These are phyloP conservation scores for Mirza zaza DNA, from an alignment of 2,113 vertebrate species.

Conservation along the genomic window DNA sequence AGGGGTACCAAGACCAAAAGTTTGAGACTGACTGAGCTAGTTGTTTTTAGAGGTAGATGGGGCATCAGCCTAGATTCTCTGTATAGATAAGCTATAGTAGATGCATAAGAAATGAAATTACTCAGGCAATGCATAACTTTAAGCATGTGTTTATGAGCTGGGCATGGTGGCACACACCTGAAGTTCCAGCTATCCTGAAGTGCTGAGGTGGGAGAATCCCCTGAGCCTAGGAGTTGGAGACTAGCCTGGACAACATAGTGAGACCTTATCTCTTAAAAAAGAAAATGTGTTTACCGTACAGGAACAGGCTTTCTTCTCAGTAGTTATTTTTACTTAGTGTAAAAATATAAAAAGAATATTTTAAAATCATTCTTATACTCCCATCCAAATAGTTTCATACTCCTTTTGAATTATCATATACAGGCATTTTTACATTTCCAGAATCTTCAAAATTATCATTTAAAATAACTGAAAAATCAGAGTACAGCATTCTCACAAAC, in stretches of 20 bases:
- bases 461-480: slow-evolving; percentile 24
- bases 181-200: no score
- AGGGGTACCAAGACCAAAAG: background rate
- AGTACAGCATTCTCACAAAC: background rate
- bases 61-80: background rate
- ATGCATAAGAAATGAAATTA: background rate
- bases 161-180: no score
- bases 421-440: background rate
- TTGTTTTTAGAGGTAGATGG: background rate
- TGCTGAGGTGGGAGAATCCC: no score
- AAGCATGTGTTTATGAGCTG: background rate
- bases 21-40: background rate
- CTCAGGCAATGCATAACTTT: background rate
- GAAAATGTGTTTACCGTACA: background rate
- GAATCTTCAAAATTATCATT: background rate
- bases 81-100: background rate
- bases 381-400: background rate
- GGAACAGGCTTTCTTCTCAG: background rate
- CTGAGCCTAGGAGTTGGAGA: background rate
- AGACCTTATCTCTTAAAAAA: no score
- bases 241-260: no score
- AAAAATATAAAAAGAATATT: slow-evolving; percentile 38
- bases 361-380: background rate
- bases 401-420: slow-evolving; percentile 10
- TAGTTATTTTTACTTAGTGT: slow-evolving; percentile 19